Evolutionary conservation across 2,888 invertebrate species (phyloP), one percentile per base, ranked within the genome.

Genomic region (Acanthococcus lagerstroemiae): DNA sequence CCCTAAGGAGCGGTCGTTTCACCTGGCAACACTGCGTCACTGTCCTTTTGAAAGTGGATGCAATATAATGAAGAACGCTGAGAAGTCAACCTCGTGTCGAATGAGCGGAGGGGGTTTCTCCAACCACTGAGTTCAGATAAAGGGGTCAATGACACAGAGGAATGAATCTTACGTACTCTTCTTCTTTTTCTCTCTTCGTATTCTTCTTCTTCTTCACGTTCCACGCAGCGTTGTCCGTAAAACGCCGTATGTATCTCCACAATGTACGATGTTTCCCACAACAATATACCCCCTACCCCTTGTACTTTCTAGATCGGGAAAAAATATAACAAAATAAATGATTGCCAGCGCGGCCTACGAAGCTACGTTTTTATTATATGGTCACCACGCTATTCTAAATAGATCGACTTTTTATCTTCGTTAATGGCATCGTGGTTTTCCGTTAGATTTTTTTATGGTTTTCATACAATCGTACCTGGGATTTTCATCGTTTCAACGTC

Each of bases 31-130:
- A 26, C 30, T 22, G 58, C 58, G 12, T 58, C 50, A 30, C 61
- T 54, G 61, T 61, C 61, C 61, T 61, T 61, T 61, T 50, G 61
- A 61, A 61, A 61, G 52, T 61, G 61, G 61, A 61, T 61, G 61
- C 37, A 37, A 37, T n/a, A 55, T 27, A 25, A 44, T 25, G 58
- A 58, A 58, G 58, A 58, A 45, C 55, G 30, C 27, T 55, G 45
- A 58, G 58, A 58, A 58, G 58, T 58, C 58, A 58, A 58, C 58
- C 58, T 58, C 58, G 58, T 58, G 58, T 58, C 58, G 58, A 58
- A 44, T 44, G 58, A 58, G 58, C 58, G 46, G 37, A 37, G 25
- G 58, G 58, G 22, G 17, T 22, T 45, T 44, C 58, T 58, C 58
- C 58, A 58, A 58, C 58, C 58, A 58, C 58, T 58, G 58, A 58